Conservation (phyloP, 2,888 invertebrate species). For the Acleris holmiana region DNA sequence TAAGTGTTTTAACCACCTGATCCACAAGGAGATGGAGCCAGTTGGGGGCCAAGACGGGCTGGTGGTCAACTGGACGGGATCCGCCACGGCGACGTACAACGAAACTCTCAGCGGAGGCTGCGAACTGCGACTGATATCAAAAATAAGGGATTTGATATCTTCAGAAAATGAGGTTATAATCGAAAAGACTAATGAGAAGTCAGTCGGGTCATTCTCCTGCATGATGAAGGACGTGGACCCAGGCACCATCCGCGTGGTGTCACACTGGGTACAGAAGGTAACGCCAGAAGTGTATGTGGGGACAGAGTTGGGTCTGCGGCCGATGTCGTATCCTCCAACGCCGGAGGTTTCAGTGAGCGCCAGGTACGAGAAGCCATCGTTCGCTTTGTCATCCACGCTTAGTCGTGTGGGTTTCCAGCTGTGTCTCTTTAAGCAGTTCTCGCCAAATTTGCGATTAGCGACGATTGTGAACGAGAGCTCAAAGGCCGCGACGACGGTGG, state of each 20-base stretch:
- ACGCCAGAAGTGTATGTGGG: constrained; percentile 65
- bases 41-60: constrained; percentile 63
- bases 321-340: constrained; percentile 55
- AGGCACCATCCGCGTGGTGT: constrained; percentile 62
- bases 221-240: constrained; percentile 72
- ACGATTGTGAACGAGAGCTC: constrained; percentile 65
- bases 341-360: constrained; percentile 69
- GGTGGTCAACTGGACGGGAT: constrained; percentile 66
- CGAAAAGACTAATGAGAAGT: constrained; percentile 64
- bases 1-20: constrained; percentile 63
- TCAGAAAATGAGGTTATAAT: constrained; percentile 73
- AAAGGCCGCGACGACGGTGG: constrained; percentile 58
- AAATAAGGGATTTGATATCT: constrained; percentile 69
- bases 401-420: constrained; percentile 68
- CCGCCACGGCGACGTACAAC: constrained; percentile 71
- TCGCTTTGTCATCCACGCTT: constrained; percentile 65
- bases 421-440: constrained; percentile 69
- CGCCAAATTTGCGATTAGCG: constrained; percentile 66
- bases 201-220: constrained; percentile 61
- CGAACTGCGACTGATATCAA: constrained; percentile 68
- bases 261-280: constrained; percentile 71
- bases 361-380: constrained; percentile 62
- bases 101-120: constrained; percentile 62
- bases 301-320: constrained; percentile 65
- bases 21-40: constrained; percentile 71